A percentile compares a stretch with the other conserved stretches of the same genome.
phyloP scores from a whole-genome alignment of 2,113 vertebrate species.

The Astur gentilis region DNA sequence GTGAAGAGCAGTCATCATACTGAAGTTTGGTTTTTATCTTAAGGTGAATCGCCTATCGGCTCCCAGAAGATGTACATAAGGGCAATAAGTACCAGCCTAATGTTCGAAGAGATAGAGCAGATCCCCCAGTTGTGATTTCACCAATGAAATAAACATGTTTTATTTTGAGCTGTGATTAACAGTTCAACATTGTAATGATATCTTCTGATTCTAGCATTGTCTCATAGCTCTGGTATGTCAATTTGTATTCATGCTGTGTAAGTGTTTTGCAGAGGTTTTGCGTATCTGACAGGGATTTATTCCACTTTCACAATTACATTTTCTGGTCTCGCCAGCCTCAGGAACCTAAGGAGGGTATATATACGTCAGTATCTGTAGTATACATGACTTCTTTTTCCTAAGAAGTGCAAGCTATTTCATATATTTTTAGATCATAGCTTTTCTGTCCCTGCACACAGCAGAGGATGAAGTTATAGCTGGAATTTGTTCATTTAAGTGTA shows the following conservation, averaged over 20 bases:
- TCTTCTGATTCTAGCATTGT: conserved; percentile 55
- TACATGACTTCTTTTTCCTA: not conserved
- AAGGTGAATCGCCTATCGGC: not conserved
- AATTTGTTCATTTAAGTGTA: not conserved
- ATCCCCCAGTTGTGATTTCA: not conserved
- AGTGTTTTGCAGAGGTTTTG: conserved; percentile 53
- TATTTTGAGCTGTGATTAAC: conserved; percentile 32
- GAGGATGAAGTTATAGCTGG: not conserved
- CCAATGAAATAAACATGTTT: not conserved
- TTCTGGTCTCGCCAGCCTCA: not conserved
- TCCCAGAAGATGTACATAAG: not conserved
- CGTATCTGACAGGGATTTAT: conserved; percentile 58
- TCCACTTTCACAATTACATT: conserved; percentile 56
- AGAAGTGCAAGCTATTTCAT: not conserved
- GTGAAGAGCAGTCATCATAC: not conserved
- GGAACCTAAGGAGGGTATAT: not conserved
- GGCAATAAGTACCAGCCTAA: not conserved
- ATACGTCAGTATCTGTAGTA: not conserved
- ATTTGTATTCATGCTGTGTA: conserved; percentile 62
- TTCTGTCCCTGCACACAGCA: not conserved
- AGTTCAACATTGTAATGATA: conserved; percentile 36
- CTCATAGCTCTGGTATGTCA: conserved; percentile 68
- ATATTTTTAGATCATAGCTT: not conserved
- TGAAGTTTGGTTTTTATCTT: not conserved
- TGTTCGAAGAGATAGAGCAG: not conserved